Conservation (phyloP, 2,797 vertebrate genomes). For the Alectoris magna region DNA sequence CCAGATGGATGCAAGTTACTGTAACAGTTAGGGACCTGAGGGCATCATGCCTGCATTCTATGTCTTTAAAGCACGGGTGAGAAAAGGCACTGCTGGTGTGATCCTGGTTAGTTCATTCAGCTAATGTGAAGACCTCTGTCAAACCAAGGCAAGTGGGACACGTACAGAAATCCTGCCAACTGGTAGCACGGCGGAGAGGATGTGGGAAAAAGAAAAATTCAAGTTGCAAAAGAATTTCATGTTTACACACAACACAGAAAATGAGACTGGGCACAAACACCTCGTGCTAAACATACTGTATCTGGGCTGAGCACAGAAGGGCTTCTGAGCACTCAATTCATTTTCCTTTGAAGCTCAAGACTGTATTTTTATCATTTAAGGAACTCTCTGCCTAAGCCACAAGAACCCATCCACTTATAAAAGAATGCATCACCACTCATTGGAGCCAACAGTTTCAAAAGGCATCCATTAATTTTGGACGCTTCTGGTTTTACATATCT, state of each 20-base stretch:
- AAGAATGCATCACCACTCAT: conserved; percentile 36
- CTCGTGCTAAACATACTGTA: not conserved
- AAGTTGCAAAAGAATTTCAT: not conserved
- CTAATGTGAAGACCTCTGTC: conserved; percentile 16
- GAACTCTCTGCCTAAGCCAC: conserved; percentile 40
- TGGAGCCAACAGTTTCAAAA: conserved; percentile 48
- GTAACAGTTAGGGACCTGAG: not conserved
- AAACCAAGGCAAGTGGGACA: not conserved
- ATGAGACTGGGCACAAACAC: not conserved
- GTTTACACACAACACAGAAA: not conserved
- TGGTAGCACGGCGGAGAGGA: not conserved
- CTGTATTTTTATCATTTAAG: conserved; percentile 10
- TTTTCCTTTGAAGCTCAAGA: not conserved
- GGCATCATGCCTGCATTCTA: not conserved
- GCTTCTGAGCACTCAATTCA: not conserved
- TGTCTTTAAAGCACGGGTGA: not conserved
- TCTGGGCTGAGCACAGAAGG: not conserved
- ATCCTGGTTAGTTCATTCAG: not conserved
- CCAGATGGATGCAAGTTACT: not conserved
- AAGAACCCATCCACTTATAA: conserved; percentile 41
- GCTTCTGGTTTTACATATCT: conserved; percentile 59
- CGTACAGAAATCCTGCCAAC: not conserved
- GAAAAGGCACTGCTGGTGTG: not conserved
- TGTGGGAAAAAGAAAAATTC: not conserved
- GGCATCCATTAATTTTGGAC: conserved; percentile 60